Percentiles rank a stretch among this genome's conserved stretches.
Conservation (phyloP, 2,888 invertebrate species). For the Thymelicus acteon region DNA sequence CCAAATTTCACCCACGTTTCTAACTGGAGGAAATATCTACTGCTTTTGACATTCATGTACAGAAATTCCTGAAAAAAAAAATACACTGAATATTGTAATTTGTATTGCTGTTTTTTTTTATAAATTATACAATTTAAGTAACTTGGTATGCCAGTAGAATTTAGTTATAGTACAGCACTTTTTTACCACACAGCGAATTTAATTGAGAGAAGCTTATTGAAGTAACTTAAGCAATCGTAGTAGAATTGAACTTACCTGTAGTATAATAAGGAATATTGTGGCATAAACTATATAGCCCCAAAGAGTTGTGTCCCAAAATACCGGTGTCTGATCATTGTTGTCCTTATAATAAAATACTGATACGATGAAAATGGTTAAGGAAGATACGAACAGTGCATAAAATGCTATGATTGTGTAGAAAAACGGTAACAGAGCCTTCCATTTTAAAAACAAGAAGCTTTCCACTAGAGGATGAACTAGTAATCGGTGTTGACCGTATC, state of each 20-base stretch:
- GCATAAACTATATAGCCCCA: slow-evolving; percentile 72
- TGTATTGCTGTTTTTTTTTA: too few species aligned
- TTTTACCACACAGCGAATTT: too few species aligned
- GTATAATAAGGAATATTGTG: slow-evolving; percentile 64
- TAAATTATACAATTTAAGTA: too few species aligned
- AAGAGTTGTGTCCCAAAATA: slow-evolving; percentile 57
- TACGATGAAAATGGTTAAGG: slow-evolving; percentile 77
- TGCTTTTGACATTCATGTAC: slow-evolving; percentile 78
- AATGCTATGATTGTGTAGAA: slow-evolving; percentile 80
- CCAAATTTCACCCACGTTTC: slow-evolving; percentile 85
- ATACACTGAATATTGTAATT: too few species aligned
- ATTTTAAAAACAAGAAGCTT: slow-evolving; percentile 84
- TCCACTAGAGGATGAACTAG: slow-evolving; percentile 84
- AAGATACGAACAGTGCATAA: slow-evolving; percentile 77
- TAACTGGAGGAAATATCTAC: slow-evolving; percentile 78
- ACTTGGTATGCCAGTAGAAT: too few species aligned
- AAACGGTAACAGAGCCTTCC: slow-evolving; percentile 81
- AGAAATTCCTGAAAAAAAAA: slow-evolving; percentile 74
- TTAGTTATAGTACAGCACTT: too few species aligned
- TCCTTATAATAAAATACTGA: slow-evolving; percentile 78
- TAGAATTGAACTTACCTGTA: slow-evolving; percentile 64
- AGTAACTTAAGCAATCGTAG: too few species aligned
- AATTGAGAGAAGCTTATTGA: too few species aligned
- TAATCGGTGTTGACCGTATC: slow-evolving; percentile 73
- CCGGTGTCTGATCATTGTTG: slow-evolving; percentile 57